Percentiles rank a stretch among this genome's conserved stretches.
phyloP scores from a whole-genome alignment of 2,888 invertebrate genomes.

The Nemoura dubitans region DNA sequence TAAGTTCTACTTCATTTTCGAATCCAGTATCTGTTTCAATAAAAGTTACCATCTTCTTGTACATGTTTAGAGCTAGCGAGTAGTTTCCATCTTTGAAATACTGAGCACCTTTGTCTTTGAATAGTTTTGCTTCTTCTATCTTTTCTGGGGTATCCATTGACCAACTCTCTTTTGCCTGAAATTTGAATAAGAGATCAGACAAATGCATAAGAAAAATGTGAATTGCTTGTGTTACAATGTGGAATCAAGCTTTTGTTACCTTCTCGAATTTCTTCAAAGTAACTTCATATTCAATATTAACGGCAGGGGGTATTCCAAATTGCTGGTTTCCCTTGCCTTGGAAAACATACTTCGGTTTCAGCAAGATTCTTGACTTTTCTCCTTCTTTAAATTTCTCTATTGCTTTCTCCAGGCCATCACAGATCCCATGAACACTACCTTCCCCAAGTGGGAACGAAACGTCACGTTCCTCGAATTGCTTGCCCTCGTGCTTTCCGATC shows the following conservation, averaged over 20 bases:
- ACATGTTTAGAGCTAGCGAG: constrained; percentile 84
- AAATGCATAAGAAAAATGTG: constrained; percentile 43
- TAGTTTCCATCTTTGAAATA: constrained; percentile 87
- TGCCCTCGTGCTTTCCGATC: constrained; percentile 71
- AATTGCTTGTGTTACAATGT: constrained; percentile 17
- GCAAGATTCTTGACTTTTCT: constrained; percentile 78
- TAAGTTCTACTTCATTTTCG: constrained; percentile 59
- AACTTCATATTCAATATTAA: constrained; percentile 82
- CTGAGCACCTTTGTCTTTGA: constrained; percentile 90
- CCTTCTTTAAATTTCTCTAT: constrained; percentile 81
- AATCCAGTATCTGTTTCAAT: constrained; percentile 65
- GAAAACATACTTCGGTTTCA: constrained; percentile 84
- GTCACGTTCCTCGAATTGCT: constrained; percentile 81
- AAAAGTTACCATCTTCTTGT: constrained; percentile 76
- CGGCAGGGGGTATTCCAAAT: constrained; percentile 80
- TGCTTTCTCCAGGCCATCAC: constrained; percentile 84
- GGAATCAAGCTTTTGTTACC: too few relatives aligned
- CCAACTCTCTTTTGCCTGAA: constrained; percentile 81
- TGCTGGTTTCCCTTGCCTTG: constrained; percentile 74
- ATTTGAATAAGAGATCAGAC: constrained; percentile 28
- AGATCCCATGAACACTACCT: constrained; percentile 76
- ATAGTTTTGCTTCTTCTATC: constrained; percentile 80
- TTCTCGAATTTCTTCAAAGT: constrained; percentile 86
- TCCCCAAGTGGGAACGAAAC: constrained; percentile 88
- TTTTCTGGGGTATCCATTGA: constrained; percentile 81